These are phyloP conservation scores for Lomographa bimaculata DNA, from an alignment of 2,888 invertebrate genomes.

Conservation along the genomic window DNA sequence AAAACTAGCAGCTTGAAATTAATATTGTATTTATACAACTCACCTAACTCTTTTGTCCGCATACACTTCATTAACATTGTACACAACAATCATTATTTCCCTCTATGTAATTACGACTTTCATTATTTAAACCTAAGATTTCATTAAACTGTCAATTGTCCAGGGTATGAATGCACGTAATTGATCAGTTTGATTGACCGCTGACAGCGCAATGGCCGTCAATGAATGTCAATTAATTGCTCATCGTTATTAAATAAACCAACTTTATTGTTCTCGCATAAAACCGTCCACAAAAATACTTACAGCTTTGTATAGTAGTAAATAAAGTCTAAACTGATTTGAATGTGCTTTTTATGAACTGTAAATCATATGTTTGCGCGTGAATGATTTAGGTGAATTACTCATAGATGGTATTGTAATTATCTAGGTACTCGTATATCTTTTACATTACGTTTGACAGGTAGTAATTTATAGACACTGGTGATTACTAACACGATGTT, in stretches of 20 bases:
- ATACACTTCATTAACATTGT: too few relatives aligned
- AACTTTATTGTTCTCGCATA: conserved; percentile 1
- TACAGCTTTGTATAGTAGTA: too few relatives aligned
- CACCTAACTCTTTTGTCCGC: too few relatives aligned
- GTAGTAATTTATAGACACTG: conserved; percentile 21
- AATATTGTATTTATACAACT: too few relatives aligned
- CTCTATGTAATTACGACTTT: conserved; percentile 19
- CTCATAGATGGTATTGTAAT: conserved; percentile 24
- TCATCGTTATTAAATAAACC: conserved; percentile 42
- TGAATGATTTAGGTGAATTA: conserved; percentile 30
- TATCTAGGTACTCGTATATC: conserved; percentile 18
- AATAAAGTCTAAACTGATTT: too few relatives aligned
- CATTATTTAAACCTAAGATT: conserved; percentile 27
- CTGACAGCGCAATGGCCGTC: conserved; percentile 53
- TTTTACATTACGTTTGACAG: conserved; percentile 25
- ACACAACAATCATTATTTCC: conserved; percentile 17
- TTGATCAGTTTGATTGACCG: conserved; percentile 52
- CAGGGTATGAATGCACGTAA: conserved; percentile 32
- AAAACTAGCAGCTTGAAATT: too few relatives aligned
- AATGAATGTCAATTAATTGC: conserved; percentile 65
- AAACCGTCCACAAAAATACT: conserved; percentile 2
- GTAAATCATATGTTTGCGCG: conserved; percentile 4
- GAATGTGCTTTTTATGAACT: background rate
- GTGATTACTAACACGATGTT: conserved; percentile 12
- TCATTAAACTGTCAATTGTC: conserved; percentile 30